Evolutionary conservation across 2,797 vertebrate species (phyloP).

Genomic region (Saguinus oedipus): DNA sequence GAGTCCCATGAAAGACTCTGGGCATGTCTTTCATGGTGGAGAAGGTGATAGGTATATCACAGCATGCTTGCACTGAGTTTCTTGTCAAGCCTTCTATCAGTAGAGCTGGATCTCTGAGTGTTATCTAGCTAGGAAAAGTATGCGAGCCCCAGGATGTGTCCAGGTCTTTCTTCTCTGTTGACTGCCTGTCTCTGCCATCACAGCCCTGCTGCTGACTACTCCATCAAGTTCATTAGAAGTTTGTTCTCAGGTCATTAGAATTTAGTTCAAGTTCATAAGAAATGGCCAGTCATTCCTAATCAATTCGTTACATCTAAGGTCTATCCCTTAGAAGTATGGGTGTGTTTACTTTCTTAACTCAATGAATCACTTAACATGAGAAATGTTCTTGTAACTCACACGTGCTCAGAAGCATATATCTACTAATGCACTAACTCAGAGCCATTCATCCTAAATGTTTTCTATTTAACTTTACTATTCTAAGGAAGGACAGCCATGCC

Average conservation of each 20-base stretch:
- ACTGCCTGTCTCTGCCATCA: background rate
- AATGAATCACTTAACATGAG: background rate
- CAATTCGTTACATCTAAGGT: background rate
- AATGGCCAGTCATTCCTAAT: background rate
- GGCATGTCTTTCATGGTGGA: background rate
- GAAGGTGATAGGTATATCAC: background rate
- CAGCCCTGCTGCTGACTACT: background rate
- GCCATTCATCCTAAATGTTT: background rate
- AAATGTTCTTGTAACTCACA: background rate
- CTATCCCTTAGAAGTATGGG: background rate
- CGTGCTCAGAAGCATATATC: background rate
- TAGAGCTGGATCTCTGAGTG: background rate
- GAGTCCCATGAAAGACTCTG: background rate
- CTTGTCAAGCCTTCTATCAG: background rate
- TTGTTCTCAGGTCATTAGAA: background rate
- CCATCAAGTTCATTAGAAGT: background rate
- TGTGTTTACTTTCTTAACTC: background rate
- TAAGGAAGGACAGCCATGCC: background rate
- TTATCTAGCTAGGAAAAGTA: background rate
- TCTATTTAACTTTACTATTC: background rate
- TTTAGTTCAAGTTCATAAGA: background rate
- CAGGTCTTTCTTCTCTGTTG: background rate
- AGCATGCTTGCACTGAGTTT: background rate
- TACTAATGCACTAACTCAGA: background rate
- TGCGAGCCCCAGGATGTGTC: background rate